phyloP scores from a whole-genome alignment of 1,140 invertebrate species.

The Drusus annulatus region DNA sequence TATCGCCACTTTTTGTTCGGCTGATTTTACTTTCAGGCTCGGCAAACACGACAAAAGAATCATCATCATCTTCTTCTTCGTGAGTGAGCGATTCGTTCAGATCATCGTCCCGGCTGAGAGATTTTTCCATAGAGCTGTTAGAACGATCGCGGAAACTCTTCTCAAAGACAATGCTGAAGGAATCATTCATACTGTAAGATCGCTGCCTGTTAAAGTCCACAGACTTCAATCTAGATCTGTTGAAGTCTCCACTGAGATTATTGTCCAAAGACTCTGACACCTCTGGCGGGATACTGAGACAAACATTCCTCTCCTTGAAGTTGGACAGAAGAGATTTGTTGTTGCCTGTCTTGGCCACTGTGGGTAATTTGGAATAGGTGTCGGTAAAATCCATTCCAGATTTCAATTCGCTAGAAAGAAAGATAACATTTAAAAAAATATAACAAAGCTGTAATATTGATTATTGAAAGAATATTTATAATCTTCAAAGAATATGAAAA shows the following conservation, averaged over 20 bases:
- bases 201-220: constrained; percentile 64
- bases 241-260: constrained; percentile 61
- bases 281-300: constrained; percentile 38
- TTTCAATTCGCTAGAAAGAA: constrained; percentile 47
- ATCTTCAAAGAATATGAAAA: too few species aligned
- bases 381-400: constrained; percentile 47
- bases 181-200: constrained; percentile 68
- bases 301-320: constrained; percentile 41
- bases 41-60: constrained; percentile 76
- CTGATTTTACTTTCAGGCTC: constrained; percentile 21
- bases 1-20: constrained; percentile 43
- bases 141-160: constrained; percentile 58
- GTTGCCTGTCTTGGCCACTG: background rate
- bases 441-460: too few species aligned
- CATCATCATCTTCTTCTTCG: constrained; percentile 62
- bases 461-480: too few species aligned
- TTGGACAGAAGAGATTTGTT: constrained; percentile 23
- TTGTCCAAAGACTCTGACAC: constrained; percentile 61
- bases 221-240: constrained; percentile 48
- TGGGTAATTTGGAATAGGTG: constrained; percentile 49
- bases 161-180: constrained; percentile 66
- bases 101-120: background rate
- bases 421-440: background rate
- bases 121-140: constrained; percentile 37
- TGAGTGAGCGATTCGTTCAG: constrained; percentile 3